A percentile compares a stretch with the other conserved stretches of the same genome.
phyloP scores from a whole-genome alignment of 2,888 invertebrate species.

The Diarsia dahlii region DNA sequence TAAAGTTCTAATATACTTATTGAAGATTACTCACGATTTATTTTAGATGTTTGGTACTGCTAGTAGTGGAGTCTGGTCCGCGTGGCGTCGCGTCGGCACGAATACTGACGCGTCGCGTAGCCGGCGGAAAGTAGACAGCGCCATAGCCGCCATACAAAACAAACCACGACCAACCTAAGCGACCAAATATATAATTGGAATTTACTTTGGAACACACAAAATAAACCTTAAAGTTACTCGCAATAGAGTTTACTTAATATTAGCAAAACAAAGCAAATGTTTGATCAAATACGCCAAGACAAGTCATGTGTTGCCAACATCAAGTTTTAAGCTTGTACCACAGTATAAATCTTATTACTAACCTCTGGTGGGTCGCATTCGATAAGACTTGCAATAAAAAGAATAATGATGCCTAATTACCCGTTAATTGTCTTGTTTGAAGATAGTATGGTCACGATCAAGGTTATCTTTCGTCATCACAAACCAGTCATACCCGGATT shows the following conservation, averaged over 20 bases:
- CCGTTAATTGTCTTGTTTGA: conserved; percentile 7
- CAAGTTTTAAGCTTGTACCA: conserved; percentile 21
- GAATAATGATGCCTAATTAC: conserved; percentile 14
- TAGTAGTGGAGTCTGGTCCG: conserved; percentile 5
- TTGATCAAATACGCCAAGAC: conserved; percentile 5
- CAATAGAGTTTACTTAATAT: neutral
- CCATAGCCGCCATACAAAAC: conserved; percentile 19
- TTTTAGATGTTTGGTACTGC: neutral
- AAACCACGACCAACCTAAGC: conserved; percentile 25
- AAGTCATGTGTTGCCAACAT: conserved; percentile 15
- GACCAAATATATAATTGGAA: conserved; percentile 29
- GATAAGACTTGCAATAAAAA: conserved; percentile 11
- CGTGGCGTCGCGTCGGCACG: conserved; percentile 31
- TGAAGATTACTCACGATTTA: conserved; percentile 30
- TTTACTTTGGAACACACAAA: neutral
- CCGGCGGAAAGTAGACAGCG: conserved; percentile 27
- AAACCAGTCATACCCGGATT: conserved; percentile 6
- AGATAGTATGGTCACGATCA: conserved; percentile 6
- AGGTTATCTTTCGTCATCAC: conserved; percentile 16
- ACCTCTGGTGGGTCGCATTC: conserved; percentile 11
- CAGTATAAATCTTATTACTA: no score
- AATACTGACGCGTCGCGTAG: conserved; percentile 18
- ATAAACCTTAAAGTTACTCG: fast-evolving
- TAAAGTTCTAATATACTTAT: neutral
- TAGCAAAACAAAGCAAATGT: conserved; percentile 9